Evolutionary conservation across 2,888 invertebrate species (phyloP).

Genomic region (Cyclophora punctaria): DNA sequence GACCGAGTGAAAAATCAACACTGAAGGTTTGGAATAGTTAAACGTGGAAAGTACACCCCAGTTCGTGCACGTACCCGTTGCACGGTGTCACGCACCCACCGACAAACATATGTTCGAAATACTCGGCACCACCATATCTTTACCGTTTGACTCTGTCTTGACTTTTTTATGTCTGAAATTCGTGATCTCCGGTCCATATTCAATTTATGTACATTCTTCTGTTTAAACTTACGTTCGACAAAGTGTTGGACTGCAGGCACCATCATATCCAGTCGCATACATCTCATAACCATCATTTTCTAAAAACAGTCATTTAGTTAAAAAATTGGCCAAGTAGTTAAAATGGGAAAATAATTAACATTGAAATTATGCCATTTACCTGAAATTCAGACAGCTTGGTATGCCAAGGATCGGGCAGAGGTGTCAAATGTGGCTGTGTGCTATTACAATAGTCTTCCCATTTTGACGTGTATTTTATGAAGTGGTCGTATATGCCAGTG

Average conservation of each 20-base stretch:
- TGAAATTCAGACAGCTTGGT: constrained; percentile 76
- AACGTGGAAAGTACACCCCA: no score
- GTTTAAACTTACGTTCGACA: constrained; percentile 67
- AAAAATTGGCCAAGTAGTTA: no score
- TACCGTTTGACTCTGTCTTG: no score
- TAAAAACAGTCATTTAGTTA: constrained; percentile 44
- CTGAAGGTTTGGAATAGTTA: no score
- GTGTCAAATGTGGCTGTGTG: constrained; percentile 80
- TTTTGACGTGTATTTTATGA: constrained; percentile 63
- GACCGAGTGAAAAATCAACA: no score
- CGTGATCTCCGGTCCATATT: no score
- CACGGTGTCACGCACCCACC: no score
- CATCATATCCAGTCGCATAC: constrained; percentile 91
- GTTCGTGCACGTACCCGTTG: no score
- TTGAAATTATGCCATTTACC: constrained; percentile 25
- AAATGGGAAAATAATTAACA: background rate
- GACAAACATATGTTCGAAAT: no score
- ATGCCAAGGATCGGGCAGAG: constrained; percentile 83
- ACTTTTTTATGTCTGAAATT: no score
- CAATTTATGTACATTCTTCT: no score
- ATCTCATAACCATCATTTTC: constrained; percentile 84
- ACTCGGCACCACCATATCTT: no score
- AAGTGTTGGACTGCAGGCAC: constrained; percentile 84
- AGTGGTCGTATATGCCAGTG: constrained; percentile 79
- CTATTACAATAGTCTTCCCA: constrained; percentile 88